Evolutionary conservation across 1,140 invertebrate genomes (phyloP), one percentile per base, ranked within the genome.

Genomic region (Cyrtorhinus lividipennis): DNA sequence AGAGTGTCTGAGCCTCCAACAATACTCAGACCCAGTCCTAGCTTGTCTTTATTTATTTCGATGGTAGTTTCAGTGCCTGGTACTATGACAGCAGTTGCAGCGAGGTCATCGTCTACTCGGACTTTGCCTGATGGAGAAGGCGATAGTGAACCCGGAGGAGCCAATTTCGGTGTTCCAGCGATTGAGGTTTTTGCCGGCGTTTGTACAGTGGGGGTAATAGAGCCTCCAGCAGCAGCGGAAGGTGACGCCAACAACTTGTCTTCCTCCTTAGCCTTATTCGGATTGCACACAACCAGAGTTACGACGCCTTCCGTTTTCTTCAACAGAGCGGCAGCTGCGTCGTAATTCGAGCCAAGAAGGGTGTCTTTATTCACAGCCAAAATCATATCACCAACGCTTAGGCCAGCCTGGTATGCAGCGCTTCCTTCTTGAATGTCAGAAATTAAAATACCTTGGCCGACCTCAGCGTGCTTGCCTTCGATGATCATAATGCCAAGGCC

Each of bases 401-500:
- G 77, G 56, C 91, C 92, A 69, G 89, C 90, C 81, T 86, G 80
- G 74, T 92, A 88, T 0, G 93, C 94, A 13, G 86, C 83, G 68
- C 92, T 93, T 66, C 88, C 90, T 72, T 91, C 88, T 71, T 94
- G 90, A 60, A 94, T 86, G 73, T 95, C 91, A 0, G 91, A 94
- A 66, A 94, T 86, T 73, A 95, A 98, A 71, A 98, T 95, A 60
- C 93, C 93, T 68, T 87, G 87, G 18, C 92, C 92, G 30, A 92
- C 88, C 74, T 92, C 88, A 8, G 85, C 84, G 75, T 94, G 91
- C 69, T 90, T 88, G 56, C 92, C 92, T 74, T 96, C 94, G 73
- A 95, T 92, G 69, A 97, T 95, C 88, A 95, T 95, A 72, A 97
- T 93, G 48, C 94, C 93, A 59, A 97, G 76, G 63, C 92, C 91